Evolutionary conservation across 2,797 vertebrate genomes (phyloP), one percentile per base, ranked within the genome.

Genomic region (Labroides dimidiatus): DNA sequence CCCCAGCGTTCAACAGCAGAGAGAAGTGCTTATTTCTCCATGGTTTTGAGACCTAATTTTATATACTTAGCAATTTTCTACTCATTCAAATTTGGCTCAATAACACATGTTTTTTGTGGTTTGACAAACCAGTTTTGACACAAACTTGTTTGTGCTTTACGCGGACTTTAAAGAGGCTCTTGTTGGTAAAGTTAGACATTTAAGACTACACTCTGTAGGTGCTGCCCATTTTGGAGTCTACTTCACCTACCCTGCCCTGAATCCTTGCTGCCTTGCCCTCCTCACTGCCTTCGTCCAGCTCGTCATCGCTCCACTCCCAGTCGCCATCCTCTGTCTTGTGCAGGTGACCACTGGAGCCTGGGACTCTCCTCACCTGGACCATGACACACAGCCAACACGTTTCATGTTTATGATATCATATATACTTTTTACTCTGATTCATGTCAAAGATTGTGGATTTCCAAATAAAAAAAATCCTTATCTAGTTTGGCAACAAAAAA

Each of bases 241-340:
- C 30, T 6, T 73, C 72, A 48, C 69, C 75, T 84, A 97, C 98
- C 96, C 98, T 95, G 89, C 96, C 97, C 85, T 96, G 96, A 87
- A 93, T 96, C 88, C 95, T 94, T 1, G 96, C 96, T 4, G 96
- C 97, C 85, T 96, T 96, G 60, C 95, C 97, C 87, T 99, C 97
- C 75, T 97, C 96, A 0, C 96, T 99, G 78, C 95, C 94, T 69
- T 96, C 96, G 48, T 99, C 97, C 94, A 99, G 93, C 90, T 99
- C 97, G 1, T 99, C 96, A 4, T 99, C 98, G 15, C 98, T 99
- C 98, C 97, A 99, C 86, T 99, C 98, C 97, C 98, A 99, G 78
- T 98, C 97, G 16, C 97, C 98, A 30, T 99, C 96, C 87, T 97
- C 97, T 0, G 96, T 99, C 92, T 99, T 99, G 92, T 99, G 97